Evolutionary conservation across 2,113 vertebrate genomes (phyloP).

Genomic region (Scomber japonicus): DNA sequence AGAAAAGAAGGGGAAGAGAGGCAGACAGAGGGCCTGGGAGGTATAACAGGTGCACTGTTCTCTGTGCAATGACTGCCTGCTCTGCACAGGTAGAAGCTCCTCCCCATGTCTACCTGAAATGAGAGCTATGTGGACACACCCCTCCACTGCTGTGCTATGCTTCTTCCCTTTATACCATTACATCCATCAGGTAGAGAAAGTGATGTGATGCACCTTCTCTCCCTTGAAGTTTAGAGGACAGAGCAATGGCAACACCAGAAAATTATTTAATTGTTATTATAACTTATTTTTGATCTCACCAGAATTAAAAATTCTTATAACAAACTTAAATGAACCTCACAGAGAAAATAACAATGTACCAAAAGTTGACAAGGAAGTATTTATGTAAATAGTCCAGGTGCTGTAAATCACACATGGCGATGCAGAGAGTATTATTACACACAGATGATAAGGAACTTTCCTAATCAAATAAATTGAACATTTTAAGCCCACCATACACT

Average conservation of each 20-base stretch:
- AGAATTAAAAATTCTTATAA: neutral
- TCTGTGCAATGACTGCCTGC: conserved; percentile 84
- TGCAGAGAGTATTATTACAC: neutral
- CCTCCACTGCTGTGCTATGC: conserved; percentile 52
- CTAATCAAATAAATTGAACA: neutral
- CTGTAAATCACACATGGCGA: conserved; percentile 24
- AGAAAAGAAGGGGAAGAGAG: conserved; percentile 43
- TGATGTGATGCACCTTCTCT: neutral
- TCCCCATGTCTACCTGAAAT: conserved; percentile 84
- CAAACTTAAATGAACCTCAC: neutral
- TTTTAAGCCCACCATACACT: too few species aligned
- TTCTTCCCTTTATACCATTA: conserved; percentile 44
- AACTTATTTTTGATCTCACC: neutral
- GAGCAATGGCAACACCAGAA: neutral
- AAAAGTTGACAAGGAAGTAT: conserved; percentile 19
- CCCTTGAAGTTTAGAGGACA: neutral
- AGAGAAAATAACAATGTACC: neutral
- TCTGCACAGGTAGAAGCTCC: conserved; percentile 86
- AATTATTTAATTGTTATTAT: too few species aligned
- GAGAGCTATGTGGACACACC: conserved; percentile 80
- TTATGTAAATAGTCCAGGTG: neutral
- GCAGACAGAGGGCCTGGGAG: conserved; percentile 74
- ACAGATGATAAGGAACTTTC: neutral
- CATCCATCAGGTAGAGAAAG: conserved; percentile 34
- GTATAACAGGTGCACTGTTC: conserved; percentile 84